Base-by-base conservation (phyloP, 2,797 vertebrate genomes). In the Sorex maritimensis region DNA sequence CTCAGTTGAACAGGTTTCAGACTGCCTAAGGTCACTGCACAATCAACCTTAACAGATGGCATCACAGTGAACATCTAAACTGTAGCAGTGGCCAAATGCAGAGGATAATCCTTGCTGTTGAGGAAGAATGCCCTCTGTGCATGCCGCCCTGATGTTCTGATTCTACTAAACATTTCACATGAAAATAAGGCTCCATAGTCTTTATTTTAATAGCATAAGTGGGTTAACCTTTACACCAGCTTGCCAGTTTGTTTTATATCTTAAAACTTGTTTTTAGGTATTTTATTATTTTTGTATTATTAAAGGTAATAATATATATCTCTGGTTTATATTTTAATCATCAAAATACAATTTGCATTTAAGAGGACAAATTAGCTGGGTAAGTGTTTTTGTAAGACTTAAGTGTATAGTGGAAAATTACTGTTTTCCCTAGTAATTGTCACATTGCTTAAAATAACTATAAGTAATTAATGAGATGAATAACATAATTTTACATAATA, bases 1-100 rank as follows among this genome's bases (percentile, higher is more conserved):
- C 95, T 94, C 91, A 67, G 24, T 10, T 90, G 97, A 97, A 95
- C 94, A 97, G 96, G 94, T 97, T 97, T 97, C 85, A 94, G 94
- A 97, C 92, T 96, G 97, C 97, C 97, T 97, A 94, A 96, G 96
- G 97, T 97, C 96, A 97, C 94, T 92, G 83, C 90, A 95, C 94
- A 96, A 97, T 96, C 96, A 96, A 94, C 96, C 96, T 96, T 93
- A 96, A 93, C 97, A 97, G 97, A 97, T 97, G 97, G 97, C 94
- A 96, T 92, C 78, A 26, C 95, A 95, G 90, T 4, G 1, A 97
- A 96, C 94, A 96, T 96, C 92, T 95, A 96, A 93, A 96, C 94
- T 94, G 89, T 94, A 94, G 92, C 96, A 94, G 90, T 95, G 90
- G 95, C 96, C 96, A 97, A 97, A 93, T 92, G 75, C 96, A 96